Base-by-base conservation (phyloP, 1,140 invertebrate species). In the Musca vetustissima region DNA sequence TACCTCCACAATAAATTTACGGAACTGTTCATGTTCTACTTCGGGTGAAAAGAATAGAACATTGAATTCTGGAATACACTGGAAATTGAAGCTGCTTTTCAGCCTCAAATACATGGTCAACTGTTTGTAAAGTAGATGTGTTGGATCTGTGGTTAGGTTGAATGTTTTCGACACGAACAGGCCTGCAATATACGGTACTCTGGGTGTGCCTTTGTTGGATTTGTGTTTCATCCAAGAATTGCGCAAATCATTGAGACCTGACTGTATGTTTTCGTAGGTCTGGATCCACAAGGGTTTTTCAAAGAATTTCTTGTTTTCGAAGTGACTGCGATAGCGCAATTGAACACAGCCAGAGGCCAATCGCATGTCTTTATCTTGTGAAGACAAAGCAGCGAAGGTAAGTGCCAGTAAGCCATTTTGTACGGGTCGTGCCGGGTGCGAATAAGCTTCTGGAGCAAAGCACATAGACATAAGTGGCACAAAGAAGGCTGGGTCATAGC, bases 401-500 rank as follows among this genome's bases (percentile, higher is more conserved):
- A 91, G 73, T 4, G 87, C 85, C 11, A 92, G 79, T 68, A 86
- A 85, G 1, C 89, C 89, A 72, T 83, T 87, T 70, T 88, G 85
- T 14, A 86, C 86, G 50, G 91, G 88, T 76, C 86, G 87, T 50
- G 87, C 84, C 67, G 87, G 87, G 21, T 86, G 82, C 9, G 91
- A 83, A 11, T 86, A 78, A 53, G 88, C 85, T 75, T 88, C 86
- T 11, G 88, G 87, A 0, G 84, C 81, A 24, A 83, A 82, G 13
- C 84, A 82, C 69, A 85, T 83, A 72, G 83, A 85, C 73, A 92
- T 86, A 7, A 92, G 74, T 4, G 90, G 89, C 55, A 93, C 77
- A 70, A 90, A 85, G 76, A 92, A 93, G 36, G 87, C 85, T 8
- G 91, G 87, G 82, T 92, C 90, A 72, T 92, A 92, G 43, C 89